Percentiles rank a stretch among this genome's conserved stretches.
Evolutionary conservation across 2,113 vertebrate species (phyloP).

Genomic region (Brachyhypopomus gauderio): DNA sequence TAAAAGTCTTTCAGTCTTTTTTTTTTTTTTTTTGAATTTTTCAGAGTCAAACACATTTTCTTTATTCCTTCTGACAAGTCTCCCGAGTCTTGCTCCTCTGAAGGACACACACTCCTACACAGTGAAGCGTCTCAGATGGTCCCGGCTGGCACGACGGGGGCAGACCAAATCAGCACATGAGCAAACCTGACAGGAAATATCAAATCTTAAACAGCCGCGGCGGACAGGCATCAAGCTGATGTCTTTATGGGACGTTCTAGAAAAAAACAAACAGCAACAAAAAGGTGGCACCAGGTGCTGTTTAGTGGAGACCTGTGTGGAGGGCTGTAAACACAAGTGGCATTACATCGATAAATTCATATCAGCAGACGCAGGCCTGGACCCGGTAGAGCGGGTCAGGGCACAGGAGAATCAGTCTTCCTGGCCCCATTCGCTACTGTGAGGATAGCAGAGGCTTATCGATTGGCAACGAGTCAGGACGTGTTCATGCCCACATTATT

Average conservation of each 20-base stretch:
- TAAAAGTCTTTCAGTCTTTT: background rate
- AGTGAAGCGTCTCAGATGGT: background rate
- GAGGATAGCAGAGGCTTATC: conserved; percentile 31
- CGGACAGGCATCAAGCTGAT: background rate
- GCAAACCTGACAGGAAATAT: background rate
- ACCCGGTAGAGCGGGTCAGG: conserved; percentile 27
- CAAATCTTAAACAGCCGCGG: background rate
- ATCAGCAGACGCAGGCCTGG: conserved; percentile 30
- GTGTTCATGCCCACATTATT: conserved; percentile 45
- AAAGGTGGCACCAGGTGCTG: background rate
- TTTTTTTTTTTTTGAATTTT: background rate
- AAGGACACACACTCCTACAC: background rate
- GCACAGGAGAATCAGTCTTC: conserved; percentile 33
- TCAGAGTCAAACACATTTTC: background rate
- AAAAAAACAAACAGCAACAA: conserved; percentile 16
- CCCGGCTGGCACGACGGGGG: background rate
- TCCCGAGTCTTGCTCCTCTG: background rate
- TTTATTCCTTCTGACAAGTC: background rate
- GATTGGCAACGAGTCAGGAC: conserved; percentile 40
- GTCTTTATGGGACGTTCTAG: background rate
- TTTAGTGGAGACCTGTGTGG: background rate
- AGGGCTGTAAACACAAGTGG: conserved; percentile 37
- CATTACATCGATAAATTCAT: conserved; percentile 32
- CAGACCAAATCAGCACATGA: background rate
- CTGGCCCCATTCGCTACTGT: background rate